Evolutionary conservation across 2,113 vertebrate genomes (phyloP).

Genomic region (Barbus barbus): DNA sequence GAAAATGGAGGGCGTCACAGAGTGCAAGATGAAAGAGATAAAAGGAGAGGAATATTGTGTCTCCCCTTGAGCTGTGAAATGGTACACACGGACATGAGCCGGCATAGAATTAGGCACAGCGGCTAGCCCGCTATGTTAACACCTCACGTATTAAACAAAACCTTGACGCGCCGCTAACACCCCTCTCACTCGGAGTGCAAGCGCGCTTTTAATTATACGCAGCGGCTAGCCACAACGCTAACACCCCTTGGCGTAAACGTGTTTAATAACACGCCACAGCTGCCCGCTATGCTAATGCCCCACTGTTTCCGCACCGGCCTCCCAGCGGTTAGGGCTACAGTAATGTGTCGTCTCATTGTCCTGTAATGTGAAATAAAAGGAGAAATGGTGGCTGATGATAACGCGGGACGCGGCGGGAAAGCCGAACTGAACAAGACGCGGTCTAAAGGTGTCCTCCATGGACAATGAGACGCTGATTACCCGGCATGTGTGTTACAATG

Average conservation of each 20-base stretch:
- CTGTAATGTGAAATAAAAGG: constrained; percentile 35
- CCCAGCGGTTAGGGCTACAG: neutral
- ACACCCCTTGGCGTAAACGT: constrained; percentile 21
- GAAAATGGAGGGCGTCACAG: constrained; percentile 43
- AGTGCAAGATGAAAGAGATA: constrained; percentile 51
- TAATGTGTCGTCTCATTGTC: constrained; percentile 9
- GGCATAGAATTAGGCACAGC: constrained; percentile 41
- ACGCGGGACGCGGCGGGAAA: neutral
- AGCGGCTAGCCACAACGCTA: constrained; percentile 16
- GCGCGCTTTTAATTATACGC: constrained; percentile 22
- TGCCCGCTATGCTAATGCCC: constrained; percentile 10
- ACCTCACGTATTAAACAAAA: constrained; percentile 32
- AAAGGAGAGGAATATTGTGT: constrained; percentile 46
- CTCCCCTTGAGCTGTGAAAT: constrained; percentile 55
- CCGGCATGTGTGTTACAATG: neutral
- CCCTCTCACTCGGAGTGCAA: neutral
- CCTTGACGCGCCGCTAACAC: constrained; percentile 2
- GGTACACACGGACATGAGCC: constrained; percentile 42
- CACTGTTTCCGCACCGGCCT: constrained; percentile 20
- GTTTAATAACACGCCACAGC: constrained; percentile 4
- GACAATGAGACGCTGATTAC: constrained; percentile 32
- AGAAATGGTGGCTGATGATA: constrained; percentile 39
- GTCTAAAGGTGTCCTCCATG: neutral
- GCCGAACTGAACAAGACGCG: neutral
- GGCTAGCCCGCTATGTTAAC: constrained; percentile 31